Base-by-base conservation (phyloP, 1,140 invertebrate genomes). In the Mya arenaria region DNA sequence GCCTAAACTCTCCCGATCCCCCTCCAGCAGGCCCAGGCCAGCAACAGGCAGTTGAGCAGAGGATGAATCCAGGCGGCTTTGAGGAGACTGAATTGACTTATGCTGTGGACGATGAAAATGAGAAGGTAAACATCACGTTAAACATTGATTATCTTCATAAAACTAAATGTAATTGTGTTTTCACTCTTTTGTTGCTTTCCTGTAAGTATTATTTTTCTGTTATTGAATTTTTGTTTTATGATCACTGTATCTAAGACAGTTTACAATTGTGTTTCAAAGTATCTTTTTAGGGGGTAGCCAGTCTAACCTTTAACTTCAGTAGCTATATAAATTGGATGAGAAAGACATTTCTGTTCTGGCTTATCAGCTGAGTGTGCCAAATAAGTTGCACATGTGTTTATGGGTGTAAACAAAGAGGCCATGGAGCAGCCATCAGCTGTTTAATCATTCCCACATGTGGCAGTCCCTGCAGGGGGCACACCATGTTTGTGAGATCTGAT, bases 31-130 rank as follows among this genome's bases (percentile, higher is more conserved):
- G 89, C 15, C 93, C 94, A 66, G 94, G 94, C 0, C 71, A 87
- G 4, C 90, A 91, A 55, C 89, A 90, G 84, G 89, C 87, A 44
- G 84, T 89, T 17, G 97, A 99, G 93, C 98, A 99, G 93, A 95
- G 98, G 83, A 99, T 99, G 98, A 98, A 98, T 62, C 98, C 98
- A 60, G 99, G 98, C 55, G 98, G 98, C 80, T 99, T 98, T 94
- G 98, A 99, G 94, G 98, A 99, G 93, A 99, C 98, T 60, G 98
- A 99, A 94, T 95, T 99, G 84, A 98, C 97, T 79, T 99, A 99
- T 95, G 97, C 97, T 94, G 97, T 98, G 6, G 84, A 85, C 41
- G 92, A 92, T 34, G 93, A 93, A 58, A 91, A 91, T 62, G 85
- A 84, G n/a, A 91, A 91, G 89, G 90, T 90, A n/a, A n/a, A n/a